phyloP scores from a whole-genome alignment of 2,888 invertebrate species.

The Campaea margaritaria region DNA sequence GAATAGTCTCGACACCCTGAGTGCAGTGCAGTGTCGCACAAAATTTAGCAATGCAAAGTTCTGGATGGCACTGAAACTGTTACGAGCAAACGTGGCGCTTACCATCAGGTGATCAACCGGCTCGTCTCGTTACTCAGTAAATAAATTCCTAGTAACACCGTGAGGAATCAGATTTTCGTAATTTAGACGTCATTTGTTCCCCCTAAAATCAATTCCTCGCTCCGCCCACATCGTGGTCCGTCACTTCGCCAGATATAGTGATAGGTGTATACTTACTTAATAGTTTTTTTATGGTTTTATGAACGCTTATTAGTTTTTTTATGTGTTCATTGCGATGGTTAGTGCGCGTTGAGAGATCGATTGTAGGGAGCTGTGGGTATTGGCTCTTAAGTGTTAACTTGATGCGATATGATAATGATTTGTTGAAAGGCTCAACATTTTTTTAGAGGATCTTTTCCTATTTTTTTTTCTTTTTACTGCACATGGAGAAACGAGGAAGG shows the following conservation, averaged over 20 bases:
- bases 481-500: no score
- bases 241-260: slow-evolving; percentile 56
- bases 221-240: slow-evolving; percentile 36
- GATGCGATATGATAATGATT: slow-evolving; percentile 9
- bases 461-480: no score
- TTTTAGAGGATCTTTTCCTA: neutral
- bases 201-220: slow-evolving; percentile 1
- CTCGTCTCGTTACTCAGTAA: no score
- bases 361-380: slow-evolving; percentile 17
- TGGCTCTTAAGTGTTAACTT: slow-evolving; percentile 22
- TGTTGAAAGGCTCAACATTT: neutral
- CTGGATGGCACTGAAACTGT: no score
- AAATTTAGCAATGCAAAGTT: no score
- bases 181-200: neutral
- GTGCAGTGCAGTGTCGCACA: no score
- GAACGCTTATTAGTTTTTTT: slow-evolving; percentile 61
- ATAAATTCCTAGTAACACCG: neutral
- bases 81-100: no score
- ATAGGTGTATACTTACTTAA: slow-evolving; percentile 61
- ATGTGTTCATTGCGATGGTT: slow-evolving; percentile 40
- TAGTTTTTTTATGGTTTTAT: slow-evolving; percentile 60
- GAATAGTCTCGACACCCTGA: no score
- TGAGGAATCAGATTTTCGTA: neutral
- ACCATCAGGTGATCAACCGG: no score
- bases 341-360: slow-evolving; percentile 32